Percentiles rank a stretch among this genome's conserved stretches.
phyloP scores from a whole-genome alignment of 2,888 invertebrate species.

The Dione vanillae region DNA sequence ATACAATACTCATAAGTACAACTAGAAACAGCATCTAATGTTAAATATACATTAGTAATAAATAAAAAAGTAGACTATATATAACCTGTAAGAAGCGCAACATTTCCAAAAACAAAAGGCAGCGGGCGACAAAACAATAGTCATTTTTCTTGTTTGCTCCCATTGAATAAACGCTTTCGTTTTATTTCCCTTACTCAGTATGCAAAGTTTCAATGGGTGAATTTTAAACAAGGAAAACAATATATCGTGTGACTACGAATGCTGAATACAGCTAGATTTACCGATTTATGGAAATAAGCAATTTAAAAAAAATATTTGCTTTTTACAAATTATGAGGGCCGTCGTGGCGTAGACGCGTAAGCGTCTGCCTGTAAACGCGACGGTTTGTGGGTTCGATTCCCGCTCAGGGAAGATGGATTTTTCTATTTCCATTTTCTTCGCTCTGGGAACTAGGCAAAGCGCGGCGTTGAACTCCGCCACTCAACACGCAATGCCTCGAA shows the following conservation, averaged over 20 bases:
- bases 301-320: too few relatives aligned
- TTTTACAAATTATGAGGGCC: too few relatives aligned
- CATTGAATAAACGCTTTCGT: slow-evolving; percentile 15
- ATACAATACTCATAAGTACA: too few relatives aligned
- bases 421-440: too few relatives aligned
- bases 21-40: too few relatives aligned
- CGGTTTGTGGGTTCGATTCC: too few relatives aligned
- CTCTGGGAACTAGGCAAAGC: too few relatives aligned
- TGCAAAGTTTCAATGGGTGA: slow-evolving; percentile 16
- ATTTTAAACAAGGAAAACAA: slow-evolving; percentile 13
- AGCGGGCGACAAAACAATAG: slow-evolving; percentile 15
- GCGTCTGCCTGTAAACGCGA: too few relatives aligned
- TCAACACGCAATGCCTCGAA: too few relatives aligned
- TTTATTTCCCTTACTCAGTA: slow-evolving; percentile 11
- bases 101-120: slow-evolving; percentile 19
- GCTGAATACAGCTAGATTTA: neutral
- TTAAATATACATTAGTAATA: neutral
- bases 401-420: too few relatives aligned
- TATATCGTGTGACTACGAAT: neutral
- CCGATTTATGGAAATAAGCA: neutral
- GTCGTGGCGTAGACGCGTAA: too few relatives aligned
- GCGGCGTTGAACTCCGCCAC: too few relatives aligned
- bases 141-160: slow-evolving; percentile 19
- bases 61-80: neutral
- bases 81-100: neutral